These are phyloP conservation scores for Orussus abietinus DNA, from an alignment of 1,140 invertebrate species.

Conservation along the genomic window DNA sequence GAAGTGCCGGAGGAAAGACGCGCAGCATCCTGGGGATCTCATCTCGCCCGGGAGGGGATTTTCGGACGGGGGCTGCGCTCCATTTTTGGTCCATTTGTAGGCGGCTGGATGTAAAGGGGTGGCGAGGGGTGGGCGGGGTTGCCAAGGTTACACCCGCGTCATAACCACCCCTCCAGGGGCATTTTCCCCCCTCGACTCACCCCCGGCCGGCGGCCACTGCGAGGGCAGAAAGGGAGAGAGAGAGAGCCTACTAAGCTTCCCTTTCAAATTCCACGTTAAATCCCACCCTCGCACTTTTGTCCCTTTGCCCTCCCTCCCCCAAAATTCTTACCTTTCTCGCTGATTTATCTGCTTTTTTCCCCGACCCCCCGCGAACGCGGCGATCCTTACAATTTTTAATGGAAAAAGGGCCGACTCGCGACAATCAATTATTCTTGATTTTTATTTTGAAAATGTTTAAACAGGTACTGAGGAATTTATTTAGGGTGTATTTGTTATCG, in stretches of 20 bases:
- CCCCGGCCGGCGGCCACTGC: no score
- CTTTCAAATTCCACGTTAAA: constrained; percentile 30
- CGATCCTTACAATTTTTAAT: no score
- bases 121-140: constrained; percentile 27
- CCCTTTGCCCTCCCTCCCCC: constrained; percentile 4
- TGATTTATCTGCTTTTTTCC: not conserved
- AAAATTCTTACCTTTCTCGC: constrained; percentile 5
- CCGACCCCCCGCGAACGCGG: no score
- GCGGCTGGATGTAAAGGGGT: constrained; percentile 14
- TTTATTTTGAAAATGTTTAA: no score
- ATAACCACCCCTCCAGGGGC: constrained; percentile 32
- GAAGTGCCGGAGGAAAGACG: constrained; percentile 1
- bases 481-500: no score
- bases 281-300: constrained; percentile 13
- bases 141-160: constrained; percentile 46
- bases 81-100: constrained; percentile 37
- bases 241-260: constrained; percentile 26
- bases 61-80: no score
- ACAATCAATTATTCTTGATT: no score
- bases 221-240: no score
- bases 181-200: constrained; percentile 20
- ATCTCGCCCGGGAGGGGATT: no score
- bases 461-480: no score
- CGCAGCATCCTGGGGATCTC: not conserved
- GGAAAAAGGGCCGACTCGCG: no score